Conservation (phyloP, 2,797 vertebrate species). For the Rhinella marina region DNA sequence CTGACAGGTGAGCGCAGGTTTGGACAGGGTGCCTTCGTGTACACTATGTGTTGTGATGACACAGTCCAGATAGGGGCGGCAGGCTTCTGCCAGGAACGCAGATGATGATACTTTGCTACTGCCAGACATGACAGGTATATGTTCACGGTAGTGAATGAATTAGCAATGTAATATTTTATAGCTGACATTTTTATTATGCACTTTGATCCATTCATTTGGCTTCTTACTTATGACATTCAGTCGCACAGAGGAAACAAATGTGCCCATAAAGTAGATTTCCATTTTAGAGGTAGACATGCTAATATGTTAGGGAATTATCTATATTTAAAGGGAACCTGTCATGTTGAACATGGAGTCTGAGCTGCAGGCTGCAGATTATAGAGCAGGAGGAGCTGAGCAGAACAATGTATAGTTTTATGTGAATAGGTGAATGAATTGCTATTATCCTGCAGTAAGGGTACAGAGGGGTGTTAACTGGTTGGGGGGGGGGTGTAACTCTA, state of each 20-base stretch:
- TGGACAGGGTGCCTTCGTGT: background rate
- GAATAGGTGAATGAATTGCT: no score
- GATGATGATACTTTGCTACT: background rate
- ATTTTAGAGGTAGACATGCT: background rate
- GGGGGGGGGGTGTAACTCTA: no score
- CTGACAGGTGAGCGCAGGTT: background rate
- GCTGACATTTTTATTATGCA: background rate
- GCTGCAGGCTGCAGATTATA: no score
- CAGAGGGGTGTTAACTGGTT: no score
- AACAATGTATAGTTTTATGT: no score
- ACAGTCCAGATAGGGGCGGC: conserved; percentile 1
- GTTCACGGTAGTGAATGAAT: background rate
- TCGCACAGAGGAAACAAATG: background rate
- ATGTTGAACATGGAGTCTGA: no score
- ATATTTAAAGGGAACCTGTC: background rate
- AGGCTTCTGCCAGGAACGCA: background rate
- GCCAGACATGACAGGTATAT: background rate
- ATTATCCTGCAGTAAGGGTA: no score
- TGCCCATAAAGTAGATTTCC: background rate
- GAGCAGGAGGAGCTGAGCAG: no score
- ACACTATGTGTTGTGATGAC: conserved; percentile 19
- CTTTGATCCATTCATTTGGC: background rate
- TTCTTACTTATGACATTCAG: background rate
- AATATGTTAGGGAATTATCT: background rate
- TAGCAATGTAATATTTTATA: background rate